These are phyloP conservation scores for Anoplopoma fimbria DNA, from an alignment of 2,113 vertebrate species.

Conservation along the genomic window DNA sequence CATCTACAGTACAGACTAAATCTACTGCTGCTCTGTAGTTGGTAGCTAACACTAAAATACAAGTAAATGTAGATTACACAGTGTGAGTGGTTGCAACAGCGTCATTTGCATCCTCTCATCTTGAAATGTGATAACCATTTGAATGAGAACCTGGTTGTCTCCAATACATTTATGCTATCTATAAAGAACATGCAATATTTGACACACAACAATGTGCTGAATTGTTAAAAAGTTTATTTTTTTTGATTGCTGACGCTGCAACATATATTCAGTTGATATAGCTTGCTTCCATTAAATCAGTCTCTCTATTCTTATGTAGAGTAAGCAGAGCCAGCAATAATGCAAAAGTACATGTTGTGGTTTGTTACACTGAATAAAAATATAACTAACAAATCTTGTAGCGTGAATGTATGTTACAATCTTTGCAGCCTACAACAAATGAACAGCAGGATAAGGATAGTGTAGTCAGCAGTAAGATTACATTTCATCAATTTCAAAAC, in stretches of 20 bases:
- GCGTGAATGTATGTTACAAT: not conserved
- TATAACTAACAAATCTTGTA: not conserved
- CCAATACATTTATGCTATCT: not conserved
- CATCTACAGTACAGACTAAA: not conserved
- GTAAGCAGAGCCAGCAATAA: not conserved
- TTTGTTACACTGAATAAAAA: conserved; percentile 27
- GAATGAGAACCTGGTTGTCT: not conserved
- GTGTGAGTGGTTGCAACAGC: conserved; percentile 7
- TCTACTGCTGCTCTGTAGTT: conserved; percentile 25
- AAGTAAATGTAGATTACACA: not conserved
- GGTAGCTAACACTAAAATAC: not conserved
- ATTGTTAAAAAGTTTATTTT: not conserved
- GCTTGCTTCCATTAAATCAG: not conserved
- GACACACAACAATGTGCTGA: not conserved
- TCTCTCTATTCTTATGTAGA: not conserved
- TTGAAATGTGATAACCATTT: conserved; percentile 5
- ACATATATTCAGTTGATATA: conserved; percentile 3
- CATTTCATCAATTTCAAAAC: not conserved
- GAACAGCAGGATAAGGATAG: not conserved
- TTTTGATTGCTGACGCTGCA: not conserved
- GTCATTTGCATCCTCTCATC: conserved; percentile 18
- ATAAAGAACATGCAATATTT: not conserved
- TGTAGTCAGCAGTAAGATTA: not conserved
- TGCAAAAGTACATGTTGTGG: not conserved
- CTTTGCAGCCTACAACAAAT: not conserved